Base-by-base conservation (phyloP, 2,113 vertebrate species). In the Oenanthe oenanthe region DNA sequence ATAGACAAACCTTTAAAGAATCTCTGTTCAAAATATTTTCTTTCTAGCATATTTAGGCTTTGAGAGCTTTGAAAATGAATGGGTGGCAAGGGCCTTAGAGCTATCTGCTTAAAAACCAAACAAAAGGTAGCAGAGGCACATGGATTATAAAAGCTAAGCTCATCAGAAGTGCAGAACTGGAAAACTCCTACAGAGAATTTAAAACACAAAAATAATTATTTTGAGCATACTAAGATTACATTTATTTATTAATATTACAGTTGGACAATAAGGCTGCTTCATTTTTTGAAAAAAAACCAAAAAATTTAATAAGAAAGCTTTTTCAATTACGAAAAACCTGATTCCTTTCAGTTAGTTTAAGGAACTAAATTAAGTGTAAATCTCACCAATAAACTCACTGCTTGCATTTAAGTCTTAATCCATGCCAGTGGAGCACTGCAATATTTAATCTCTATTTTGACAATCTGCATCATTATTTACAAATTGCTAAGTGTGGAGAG, bases 381-480 rank as follows among this genome's bases (percentile, higher is more conserved):
- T 80, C 32, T 95, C 29, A 73, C 8, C 24, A 89, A 40, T n/a
- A 91, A 94, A 92, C 77, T 85, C 36, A 65, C 15, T 91, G 80
- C 57, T 92, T 67, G 21, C 8, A 78, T 58, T 79, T 89, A 75
- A 94, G n/a, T 56, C 63, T 95, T 90, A 65, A 79, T 87, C 17
- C 78, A 10, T n/a, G 20, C 50, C 72, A 51, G 14, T 45, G 14
- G 38, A 95, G 51, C 29, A 43, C 51, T 54, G 20, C 42, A 81
- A 32, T 47, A 66, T 17, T 77, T 62, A 48, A 38, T 70, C 0
- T n/a, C 83, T 93, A 90, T n/a, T 28, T 71, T 57, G 4, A 56
- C 32, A 90, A 42, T 79, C 31, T 42, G 25, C 47, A 72, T 65
- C 28, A 71, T 94, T 32, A 90, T 94, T 96, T 97, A 54, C 28